phyloP scores from a whole-genome alignment of 2,797 vertebrate genomes.

The Silurus aristotelis region DNA sequence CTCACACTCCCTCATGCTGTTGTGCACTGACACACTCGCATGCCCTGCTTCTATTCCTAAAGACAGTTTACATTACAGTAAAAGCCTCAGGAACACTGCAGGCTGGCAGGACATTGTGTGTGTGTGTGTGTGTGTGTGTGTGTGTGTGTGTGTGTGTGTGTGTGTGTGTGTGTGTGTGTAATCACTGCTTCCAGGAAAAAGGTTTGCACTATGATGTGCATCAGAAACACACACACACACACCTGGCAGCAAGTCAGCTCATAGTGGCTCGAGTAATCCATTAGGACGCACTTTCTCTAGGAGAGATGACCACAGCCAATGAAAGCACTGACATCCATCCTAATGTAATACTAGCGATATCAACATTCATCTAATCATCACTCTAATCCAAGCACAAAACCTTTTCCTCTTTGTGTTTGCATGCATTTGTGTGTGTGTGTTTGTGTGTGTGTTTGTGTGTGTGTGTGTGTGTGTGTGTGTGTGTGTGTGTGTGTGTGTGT shows the following conservation, averaged over 20 bases:
- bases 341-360: constrained; percentile 47
- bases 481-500: background rate
- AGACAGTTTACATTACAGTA: constrained; percentile 46
- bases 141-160: constrained; percentile 21
- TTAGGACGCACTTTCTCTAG: constrained; percentile 52
- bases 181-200: constrained; percentile 35
- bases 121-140: constrained; percentile 23
- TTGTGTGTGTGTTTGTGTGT: constrained; percentile 7
- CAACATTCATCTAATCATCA: constrained; percentile 47
- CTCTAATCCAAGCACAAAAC: constrained; percentile 38
- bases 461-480: constrained; percentile 4
- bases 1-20: constrained; percentile 24
- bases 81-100: constrained; percentile 30
- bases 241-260: constrained; percentile 49
- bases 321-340: constrained; percentile 45
- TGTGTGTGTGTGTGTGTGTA: constrained; percentile 28
- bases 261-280: constrained; percentile 48
- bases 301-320: constrained; percentile 39
- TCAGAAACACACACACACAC: constrained; percentile 38
- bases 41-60: constrained; percentile 40
- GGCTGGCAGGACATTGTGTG: background rate
- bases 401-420: constrained; percentile 16
- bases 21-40: constrained; percentile 41
- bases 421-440: constrained; percentile 7
- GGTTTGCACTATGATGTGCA: constrained; percentile 6